phyloP scores from a whole-genome alignment of 2,888 invertebrate species.

The Epicampocera succincta region DNA sequence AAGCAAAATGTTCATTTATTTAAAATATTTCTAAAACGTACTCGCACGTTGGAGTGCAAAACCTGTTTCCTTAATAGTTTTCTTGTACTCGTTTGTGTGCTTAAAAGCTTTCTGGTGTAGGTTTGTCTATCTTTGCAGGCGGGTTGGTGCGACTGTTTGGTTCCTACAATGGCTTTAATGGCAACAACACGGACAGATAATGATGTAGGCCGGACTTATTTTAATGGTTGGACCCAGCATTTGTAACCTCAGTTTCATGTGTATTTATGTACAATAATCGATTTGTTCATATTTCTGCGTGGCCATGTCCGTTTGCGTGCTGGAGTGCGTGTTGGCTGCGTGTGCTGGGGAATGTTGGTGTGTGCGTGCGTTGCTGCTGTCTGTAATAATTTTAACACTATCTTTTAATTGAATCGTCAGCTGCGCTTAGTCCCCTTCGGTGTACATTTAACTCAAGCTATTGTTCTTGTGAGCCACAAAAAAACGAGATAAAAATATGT shows the following conservation, averaged over 20 bases:
- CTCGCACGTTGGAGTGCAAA: background rate
- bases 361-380: slow-evolving; percentile 27
- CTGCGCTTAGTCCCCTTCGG: slow-evolving; percentile 23
- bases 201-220: slow-evolving; percentile 32
- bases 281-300: background rate
- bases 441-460: slow-evolving; percentile 33
- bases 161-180: slow-evolving; percentile 33
- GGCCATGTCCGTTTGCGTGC: background rate
- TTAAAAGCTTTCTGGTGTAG: background rate
- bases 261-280: slow-evolving; percentile 40
- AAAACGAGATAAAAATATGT: no score
- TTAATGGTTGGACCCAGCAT: slow-evolving; percentile 38
- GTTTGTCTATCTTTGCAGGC: background rate
- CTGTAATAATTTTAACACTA: slow-evolving; percentile 52
- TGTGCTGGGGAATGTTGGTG: slow-evolving; percentile 9
- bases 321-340: slow-evolving; percentile 7
- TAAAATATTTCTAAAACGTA: slow-evolving; percentile 1
- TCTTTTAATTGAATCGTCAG: slow-evolving; percentile 68
- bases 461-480: slow-evolving; percentile 12
- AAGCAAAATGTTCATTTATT: background rate
- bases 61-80: background rate
- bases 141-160: slow-evolving; percentile 2
- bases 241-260: slow-evolving; percentile 21
- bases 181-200: slow-evolving; percentile 38
- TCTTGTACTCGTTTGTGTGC: no score